Base-by-base conservation (phyloP, 2,797 vertebrate species). In the Sorex maritimensis region DNA sequence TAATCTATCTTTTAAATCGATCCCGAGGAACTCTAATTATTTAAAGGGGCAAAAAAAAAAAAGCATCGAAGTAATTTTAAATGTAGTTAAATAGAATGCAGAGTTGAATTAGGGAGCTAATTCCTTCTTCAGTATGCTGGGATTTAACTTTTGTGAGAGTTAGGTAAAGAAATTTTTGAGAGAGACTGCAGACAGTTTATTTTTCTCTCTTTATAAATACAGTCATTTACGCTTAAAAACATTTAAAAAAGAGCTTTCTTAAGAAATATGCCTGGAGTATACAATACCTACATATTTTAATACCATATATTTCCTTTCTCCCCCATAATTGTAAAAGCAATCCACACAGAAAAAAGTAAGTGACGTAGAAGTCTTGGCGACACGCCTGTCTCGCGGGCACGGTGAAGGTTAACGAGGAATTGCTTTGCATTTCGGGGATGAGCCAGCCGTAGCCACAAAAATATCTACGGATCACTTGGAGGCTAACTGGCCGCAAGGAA, bases 101-200 rank as follows among this genome's bases (percentile, higher is more conserved):
- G 30, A 12, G 1, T 52, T 90, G 30, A 74, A n/a, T 71, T 78
- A 44, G 63, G n/a, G 23, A 4, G 38, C 34, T 15, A 90, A 78
- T 85, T 73, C 74, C 12, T 79, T 86, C 26, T 71, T 80, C 26
- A n/a, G 34, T 14, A 19, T 52, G 11, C 67, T 73, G 84, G 49
- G 78, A 77, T 84, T 28, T 65, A 79, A 91, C 44, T 67, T n/a
- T 91, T 77, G 24, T 81, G 90, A 87, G 3, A 73, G 81, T 86
- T 91, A 72, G 6, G 14, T 28, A 68, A 80, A 34, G 61, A 28
- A 61, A 69, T 84, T 84, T 86, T 78, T 80, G 79, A 89, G 41
- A 41, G 44, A 80, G 74, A 63, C 1, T 5, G 63, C 23, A 88
- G 44, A 46, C 81, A 88, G 14, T 74, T 7, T 61, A 24, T 81